Evolutionary conservation across 2,888 invertebrate genomes (phyloP).

Genomic region (Nineta flava): DNA sequence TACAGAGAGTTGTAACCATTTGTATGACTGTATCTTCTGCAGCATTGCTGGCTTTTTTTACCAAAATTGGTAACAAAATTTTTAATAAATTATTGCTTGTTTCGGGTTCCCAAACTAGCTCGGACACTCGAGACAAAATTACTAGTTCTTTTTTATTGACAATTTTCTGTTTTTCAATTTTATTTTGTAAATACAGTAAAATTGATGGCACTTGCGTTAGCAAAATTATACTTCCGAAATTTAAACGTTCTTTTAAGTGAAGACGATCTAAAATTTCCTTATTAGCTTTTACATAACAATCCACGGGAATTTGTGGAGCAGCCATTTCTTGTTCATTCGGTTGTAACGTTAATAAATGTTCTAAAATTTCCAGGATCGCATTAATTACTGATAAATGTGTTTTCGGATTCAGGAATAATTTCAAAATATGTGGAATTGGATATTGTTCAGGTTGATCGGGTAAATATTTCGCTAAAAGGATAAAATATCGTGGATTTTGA

Average conservation of each 20-base stretch:
- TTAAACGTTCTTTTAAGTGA: conserved; percentile 31
- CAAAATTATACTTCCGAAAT: conserved; percentile 57
- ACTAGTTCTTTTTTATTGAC: conserved; percentile 54
- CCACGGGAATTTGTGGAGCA: conserved; percentile 21
- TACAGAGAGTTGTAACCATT: conserved; percentile 54
- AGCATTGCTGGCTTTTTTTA: conserved; percentile 43
- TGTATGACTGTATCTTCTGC: conserved; percentile 54
- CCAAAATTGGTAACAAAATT: conserved; percentile 53
- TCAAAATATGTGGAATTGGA: conserved; percentile 50
- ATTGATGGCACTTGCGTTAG: conserved; percentile 57
- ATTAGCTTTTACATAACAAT: conserved; percentile 26
- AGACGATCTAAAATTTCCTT: conserved; percentile 19
- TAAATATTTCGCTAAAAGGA: conserved; percentile 45
- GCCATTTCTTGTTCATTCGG: conserved; percentile 38
- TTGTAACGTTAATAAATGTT: conserved; percentile 51
- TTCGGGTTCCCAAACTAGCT: conserved; percentile 49
- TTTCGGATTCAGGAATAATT: conserved; percentile 53
- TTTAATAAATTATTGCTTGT: conserved; percentile 53
- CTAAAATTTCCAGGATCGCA: conserved; percentile 55
- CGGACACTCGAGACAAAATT: conserved; percentile 60
- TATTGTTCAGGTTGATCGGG: conserved; percentile 30
- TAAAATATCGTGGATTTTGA: conserved; percentile 59
- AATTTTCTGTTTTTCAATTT: conserved; percentile 40
- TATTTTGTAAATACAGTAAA: conserved; percentile 49
- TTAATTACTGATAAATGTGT: conserved; percentile 48